Conservation (phyloP, 2,888 invertebrate species). For the Idaea aversata region DNA sequence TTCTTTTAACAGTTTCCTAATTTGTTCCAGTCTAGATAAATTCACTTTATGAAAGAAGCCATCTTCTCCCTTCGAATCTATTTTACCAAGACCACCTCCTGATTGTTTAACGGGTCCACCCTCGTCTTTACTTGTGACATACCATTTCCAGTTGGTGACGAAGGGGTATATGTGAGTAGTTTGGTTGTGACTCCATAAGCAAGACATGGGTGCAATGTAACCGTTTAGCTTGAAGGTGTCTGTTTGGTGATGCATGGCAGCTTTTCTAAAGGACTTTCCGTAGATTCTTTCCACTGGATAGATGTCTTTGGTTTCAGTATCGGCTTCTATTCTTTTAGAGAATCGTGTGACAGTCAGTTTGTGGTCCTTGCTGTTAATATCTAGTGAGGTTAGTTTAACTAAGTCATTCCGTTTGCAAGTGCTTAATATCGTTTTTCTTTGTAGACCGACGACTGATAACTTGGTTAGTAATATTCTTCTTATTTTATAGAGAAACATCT, state of each 20-base stretch:
- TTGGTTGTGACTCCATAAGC: neutral
- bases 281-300: neutral
- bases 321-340: neutral
- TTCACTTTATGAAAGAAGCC: conserved; percentile 22
- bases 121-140: conserved; percentile 10
- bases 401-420: neutral
- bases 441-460: neutral
- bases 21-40: conserved; percentile 16
- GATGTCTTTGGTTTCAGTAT: neutral
- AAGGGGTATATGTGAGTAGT: neutral
- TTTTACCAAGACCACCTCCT: conserved; percentile 14
- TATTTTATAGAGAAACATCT: conserved; percentile 11
- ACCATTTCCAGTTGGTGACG: conserved; percentile 21
- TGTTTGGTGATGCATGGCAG: neutral
- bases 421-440: neutral
- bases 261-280: neutral
- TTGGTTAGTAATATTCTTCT: conserved; percentile 6
- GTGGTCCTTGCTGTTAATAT: neutral
- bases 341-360: neutral
- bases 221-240: neutral
- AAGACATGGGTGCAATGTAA: conserved; percentile 2
- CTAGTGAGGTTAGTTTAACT: neutral
- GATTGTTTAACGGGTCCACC: conserved; percentile 12
- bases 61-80: conserved; percentile 18
- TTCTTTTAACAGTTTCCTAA: conserved; percentile 18